Base-by-base conservation (phyloP, 2,113 vertebrate genomes). In the Petrocephalus microphthalmus region DNA sequence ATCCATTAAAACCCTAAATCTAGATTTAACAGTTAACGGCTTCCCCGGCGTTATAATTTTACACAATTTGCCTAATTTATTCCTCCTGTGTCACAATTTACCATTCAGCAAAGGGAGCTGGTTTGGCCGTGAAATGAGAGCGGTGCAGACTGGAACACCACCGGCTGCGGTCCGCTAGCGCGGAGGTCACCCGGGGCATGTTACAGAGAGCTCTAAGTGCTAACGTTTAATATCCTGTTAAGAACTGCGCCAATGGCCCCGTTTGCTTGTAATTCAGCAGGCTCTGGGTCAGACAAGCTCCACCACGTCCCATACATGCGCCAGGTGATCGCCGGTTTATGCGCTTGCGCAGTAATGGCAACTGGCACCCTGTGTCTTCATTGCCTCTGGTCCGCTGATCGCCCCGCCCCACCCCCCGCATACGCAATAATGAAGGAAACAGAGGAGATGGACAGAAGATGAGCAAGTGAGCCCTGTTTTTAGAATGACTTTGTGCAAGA, bases 401-500 rank as follows among this genome's bases (percentile, higher is more conserved):
- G 10, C 15, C 71, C 5, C 0, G 1, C 67, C 33, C 10, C 29
- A 37, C 3, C 33, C 67, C 29, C 15, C 60, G 13, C 60, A 67
- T 10, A 13, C 10, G 33, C 15, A 78, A 37, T 37, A 17, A 33
- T 42, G 52, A 86, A 37, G 67, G 83, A 71, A 89, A 92, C 87
- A 88, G 54, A 88, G 88, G 83, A 87, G 91, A 84, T 88, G 86
- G 88, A 88, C 45, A 85, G 57, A 78, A 78, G 33, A 78, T 42
- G 71, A 33, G 33, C 52, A 42, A 88, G 81, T 52, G 78, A 87
- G 20, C 13, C 64, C 33, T 60, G 81, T 64, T 82, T 74, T 71
- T 49, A 49, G 54, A 88, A 90, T 95, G 94, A 94, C 94, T 91
- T 91, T 94, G 92, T 91, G 90, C 91, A 92, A 92, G 92, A 92